Percentiles rank a stretch among this genome's conserved stretches.
These are phyloP conservation scores for Pithys albifrons DNA, from an alignment of 2,113 vertebrate genomes.

Conservation along the genomic window DNA sequence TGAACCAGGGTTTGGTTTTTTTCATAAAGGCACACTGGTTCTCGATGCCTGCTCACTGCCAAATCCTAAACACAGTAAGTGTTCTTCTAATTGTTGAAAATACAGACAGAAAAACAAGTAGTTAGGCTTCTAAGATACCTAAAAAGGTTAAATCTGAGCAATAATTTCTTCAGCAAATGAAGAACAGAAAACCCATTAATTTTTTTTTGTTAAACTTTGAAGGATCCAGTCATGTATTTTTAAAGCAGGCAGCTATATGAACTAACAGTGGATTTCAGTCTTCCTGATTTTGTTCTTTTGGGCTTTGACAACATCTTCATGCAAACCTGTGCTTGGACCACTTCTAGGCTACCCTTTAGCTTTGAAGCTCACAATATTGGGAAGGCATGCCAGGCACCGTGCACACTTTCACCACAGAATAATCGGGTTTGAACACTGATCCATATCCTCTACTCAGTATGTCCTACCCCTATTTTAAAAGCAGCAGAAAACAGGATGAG, in stretches of 20 bases:
- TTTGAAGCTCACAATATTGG: not conserved
- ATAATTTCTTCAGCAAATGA: not conserved
- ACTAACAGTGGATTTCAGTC: not conserved
- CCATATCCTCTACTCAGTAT: accelerated
- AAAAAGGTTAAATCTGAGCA: not conserved
- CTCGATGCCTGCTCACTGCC: not conserved
- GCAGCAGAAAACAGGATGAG: not conserved
- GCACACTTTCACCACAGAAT: not conserved
- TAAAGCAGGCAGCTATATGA: not conserved
- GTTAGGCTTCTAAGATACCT: not conserved
- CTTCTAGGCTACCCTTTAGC: not conserved
- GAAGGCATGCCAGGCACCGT: not conserved
- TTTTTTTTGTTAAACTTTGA: not conserved
- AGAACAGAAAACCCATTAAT: not conserved
- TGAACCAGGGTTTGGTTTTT: not conserved
- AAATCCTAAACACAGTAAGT: not conserved
- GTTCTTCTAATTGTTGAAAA: not conserved
- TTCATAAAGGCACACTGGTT: not conserved
- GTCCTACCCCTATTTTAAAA: not conserved
- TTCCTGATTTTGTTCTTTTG: not conserved
- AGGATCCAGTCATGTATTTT: not conserved
- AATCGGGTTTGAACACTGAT: not conserved
- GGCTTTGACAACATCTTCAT: not conserved
- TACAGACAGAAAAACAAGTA: not conserved
- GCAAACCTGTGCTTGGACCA: not conserved